Conservation (phyloP, 2,888 invertebrate species). For the Meandrusa payeni region DNA sequence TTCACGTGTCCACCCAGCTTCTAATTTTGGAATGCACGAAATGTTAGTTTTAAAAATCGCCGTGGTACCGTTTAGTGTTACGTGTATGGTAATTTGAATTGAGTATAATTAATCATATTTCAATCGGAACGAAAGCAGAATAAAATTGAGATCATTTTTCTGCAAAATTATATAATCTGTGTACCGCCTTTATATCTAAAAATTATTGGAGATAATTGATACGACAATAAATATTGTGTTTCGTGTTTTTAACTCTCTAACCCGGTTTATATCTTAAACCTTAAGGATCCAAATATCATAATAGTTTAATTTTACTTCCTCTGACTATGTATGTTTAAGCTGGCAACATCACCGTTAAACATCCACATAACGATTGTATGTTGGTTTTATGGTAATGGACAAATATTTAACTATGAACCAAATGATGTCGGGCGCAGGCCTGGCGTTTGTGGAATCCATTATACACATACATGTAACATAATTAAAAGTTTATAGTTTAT, state of each 20-base stretch:
- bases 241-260: too few relatives aligned
- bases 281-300: too few relatives aligned
- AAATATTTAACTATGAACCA: slow-evolving; percentile 35
- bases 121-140: too few relatives aligned
- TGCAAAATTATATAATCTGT: too few relatives aligned
- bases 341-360: slow-evolving; percentile 19
- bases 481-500: slow-evolving; percentile 69
- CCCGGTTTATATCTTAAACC: too few relatives aligned
- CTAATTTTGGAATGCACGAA: slow-evolving; percentile 16
- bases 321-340: neutral
- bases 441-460: slow-evolving; percentile 45
- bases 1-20: slow-evolving; percentile 48
- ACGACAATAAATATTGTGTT: too few relatives aligned
- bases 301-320: too few relatives aligned
- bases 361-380: slow-evolving; percentile 41
- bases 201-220: too few relatives aligned
- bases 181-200: too few relatives aligned
- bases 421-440: slow-evolving; percentile 36
- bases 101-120: too few relatives aligned
- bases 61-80: slow-evolving; percentile 44
- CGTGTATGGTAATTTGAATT: too few relatives aligned
- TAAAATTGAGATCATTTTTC: too few relatives aligned
- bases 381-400: slow-evolving; percentile 1
- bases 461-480: slow-evolving; percentile 62
- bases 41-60: slow-evolving; percentile 38